Base-by-base conservation (phyloP, 2,797 vertebrate genomes). In the Novumbra hubbsi region DNA sequence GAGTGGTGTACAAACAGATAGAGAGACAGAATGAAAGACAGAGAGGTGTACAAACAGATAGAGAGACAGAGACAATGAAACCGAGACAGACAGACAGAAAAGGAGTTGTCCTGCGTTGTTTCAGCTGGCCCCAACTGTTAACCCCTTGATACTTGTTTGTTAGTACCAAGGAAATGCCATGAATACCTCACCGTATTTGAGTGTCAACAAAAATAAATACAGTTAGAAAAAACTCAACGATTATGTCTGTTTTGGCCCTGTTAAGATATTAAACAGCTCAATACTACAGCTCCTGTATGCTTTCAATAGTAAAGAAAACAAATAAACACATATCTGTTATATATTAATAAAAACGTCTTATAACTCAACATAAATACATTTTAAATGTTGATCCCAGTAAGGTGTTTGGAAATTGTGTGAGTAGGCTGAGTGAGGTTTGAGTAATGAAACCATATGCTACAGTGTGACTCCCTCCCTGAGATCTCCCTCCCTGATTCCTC, bases 111-210 rank as follows among this genome's bases (percentile, higher is more conserved):
- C 87, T 85, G 86, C 91, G 92, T 92, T 92, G 87, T 90, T 91
- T 92, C 90, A 93, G 90, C 90, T 91, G 90, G 87, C 90, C 84
- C 88, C 5, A 90, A 88, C 87, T 88, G 87, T 91, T 91, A 91
- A 91, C 89, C 90, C 87, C 82, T 88, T 80, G n/a, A 70, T 87
- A 85, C 81, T 88, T 92, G 90, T 87, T 89, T 83, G 80, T 73
- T 79, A 75, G 71, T 72, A 73, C 77, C 81, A 79, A 75, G 74
- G 82, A 72, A 41, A 80, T 82, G 84, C 83, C 90, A 88, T 80
- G 77, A 78, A 79, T 72, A 83, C 80, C 82, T 87, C 84, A 76
- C 60, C 77, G 9, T 17, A 0, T 67, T 73, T 81, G 77, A 77
- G 78, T 83, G 52, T 2, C 73, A 78, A 17, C 73, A 83, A 79